phyloP scores from a whole-genome alignment of 2,113 vertebrate species.

The Orcinus orca region DNA sequence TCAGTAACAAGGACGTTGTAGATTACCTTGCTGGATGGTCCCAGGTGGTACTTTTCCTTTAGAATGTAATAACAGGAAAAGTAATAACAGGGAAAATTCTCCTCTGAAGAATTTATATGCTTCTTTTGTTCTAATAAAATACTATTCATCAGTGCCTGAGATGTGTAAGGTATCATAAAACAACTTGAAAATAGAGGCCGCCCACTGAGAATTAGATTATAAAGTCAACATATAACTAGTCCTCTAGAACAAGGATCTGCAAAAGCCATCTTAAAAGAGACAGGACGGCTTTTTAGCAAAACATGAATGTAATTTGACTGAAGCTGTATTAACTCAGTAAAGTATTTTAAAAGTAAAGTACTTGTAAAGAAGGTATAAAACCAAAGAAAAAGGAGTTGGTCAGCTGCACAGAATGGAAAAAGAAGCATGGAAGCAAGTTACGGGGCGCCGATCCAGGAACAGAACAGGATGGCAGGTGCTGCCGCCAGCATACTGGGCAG shows the following conservation, averaged over 20 bases:
- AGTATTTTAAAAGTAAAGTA: neutral
- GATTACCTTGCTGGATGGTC: no score
- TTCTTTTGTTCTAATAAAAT: constrained; percentile 5
- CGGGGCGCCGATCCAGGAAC: neutral
- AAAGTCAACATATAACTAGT: neutral
- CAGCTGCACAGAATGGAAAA: neutral
- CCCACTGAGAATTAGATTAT: neutral
- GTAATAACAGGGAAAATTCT: neutral
- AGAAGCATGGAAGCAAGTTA: neutral
- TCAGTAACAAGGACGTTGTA: neutral
- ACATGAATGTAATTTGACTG: neutral
- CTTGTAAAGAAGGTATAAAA: neutral
- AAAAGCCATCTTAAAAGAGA: neutral
- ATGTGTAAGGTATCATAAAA: neutral
- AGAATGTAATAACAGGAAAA: neutral
- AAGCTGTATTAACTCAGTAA: neutral
- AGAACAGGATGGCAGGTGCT: neutral
- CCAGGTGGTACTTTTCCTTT: neutral
- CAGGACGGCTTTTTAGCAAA: neutral
- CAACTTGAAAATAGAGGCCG: neutral
- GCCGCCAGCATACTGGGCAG: neutral
- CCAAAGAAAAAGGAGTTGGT: neutral
- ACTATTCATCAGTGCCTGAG: neutral
- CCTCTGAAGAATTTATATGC: neutral
- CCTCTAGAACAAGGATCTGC: neutral